Evolutionary conservation across 2,888 invertebrate species (phyloP).

Genomic region (Anoplius nigerrimus): DNA sequence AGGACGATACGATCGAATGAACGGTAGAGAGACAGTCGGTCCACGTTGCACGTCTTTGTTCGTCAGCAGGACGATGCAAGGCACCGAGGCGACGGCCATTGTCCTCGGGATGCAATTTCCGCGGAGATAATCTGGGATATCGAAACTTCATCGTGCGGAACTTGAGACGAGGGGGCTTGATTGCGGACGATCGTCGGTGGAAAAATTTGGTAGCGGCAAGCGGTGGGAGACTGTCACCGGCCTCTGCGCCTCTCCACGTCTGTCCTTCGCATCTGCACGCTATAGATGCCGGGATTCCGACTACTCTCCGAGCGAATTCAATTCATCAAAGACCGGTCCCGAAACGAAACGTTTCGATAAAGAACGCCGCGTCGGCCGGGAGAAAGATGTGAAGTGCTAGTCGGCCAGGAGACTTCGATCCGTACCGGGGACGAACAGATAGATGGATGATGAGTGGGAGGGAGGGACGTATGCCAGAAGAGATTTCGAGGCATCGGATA

Average conservation of each 20-base stretch:
- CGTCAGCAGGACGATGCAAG: too few relatives aligned
- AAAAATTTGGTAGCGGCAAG: slow-evolving; percentile 33
- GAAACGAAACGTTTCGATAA: slow-evolving; percentile 38
- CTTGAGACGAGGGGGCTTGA: slow-evolving; percentile 12
- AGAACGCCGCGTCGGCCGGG: not conserved
- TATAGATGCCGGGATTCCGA: slow-evolving; percentile 9
- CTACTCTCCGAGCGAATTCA: slow-evolving; percentile 29
- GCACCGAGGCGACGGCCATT: too few relatives aligned
- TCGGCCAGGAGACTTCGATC: too few relatives aligned
- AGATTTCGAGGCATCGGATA: slow-evolving; percentile 16
- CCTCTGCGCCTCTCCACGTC: not conserved
- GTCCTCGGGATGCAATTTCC: too few relatives aligned
- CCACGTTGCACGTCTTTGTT: too few relatives aligned
- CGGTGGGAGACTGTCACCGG: not conserved
- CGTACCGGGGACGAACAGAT: slow-evolving; percentile 3
- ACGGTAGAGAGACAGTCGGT: too few relatives aligned
- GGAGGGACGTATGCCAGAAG: not conserved
- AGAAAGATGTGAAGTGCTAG: too few relatives aligned
- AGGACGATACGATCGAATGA: too few relatives aligned
- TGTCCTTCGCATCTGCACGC: slow-evolving; percentile 33
- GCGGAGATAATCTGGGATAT: slow-evolving; percentile 5
- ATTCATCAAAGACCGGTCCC: slow-evolving; percentile 52
- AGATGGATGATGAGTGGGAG: not conserved
- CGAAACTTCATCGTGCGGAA: slow-evolving; percentile 18
- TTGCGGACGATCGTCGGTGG: slow-evolving; percentile 22